Evolutionary conservation across 2,888 invertebrate genomes (phyloP), one percentile per base, ranked within the genome.

Genomic region (Tenthredo distinguenda): DNA sequence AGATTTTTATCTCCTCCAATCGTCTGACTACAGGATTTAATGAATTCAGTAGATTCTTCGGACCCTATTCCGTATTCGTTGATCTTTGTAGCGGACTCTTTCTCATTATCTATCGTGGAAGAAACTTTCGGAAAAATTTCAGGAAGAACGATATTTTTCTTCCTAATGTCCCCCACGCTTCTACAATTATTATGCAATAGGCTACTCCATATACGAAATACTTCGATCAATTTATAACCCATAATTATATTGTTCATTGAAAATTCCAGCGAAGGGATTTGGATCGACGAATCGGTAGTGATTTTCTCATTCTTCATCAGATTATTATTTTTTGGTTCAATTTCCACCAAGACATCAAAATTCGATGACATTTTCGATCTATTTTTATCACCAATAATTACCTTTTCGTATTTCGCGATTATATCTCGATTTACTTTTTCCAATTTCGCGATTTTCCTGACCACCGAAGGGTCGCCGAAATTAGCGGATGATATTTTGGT

Each of bases 401-500:
- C 21, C 12, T 68, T 77, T 12, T 47, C 18, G n/a, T 47, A 65
- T 26, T 26, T 85, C 21, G 21, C 77, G 15, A 34, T 0, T 26
- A 85, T 31, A 43, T 85, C 76, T 0, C 77, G 47, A 21, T 77
- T 85, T 9, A 15, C 1, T 21, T 85, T 76, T 34, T 85, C 85
- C 4, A 85, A 50, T 3, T 79, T 79, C 2, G 21, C 40, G 12
- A 85, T 77, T 34, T 85, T 85, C 21, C 85, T 85, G 10, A 85
- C 85, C 15, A 85, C 85, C 18, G 18, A 58, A 65, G 79, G 85
- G 34, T 85, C 85, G 2, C 81, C 40, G 1, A 0, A 26, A 21
- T 15, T n/a, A 12, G 12, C 21, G 9, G 15, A 12, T 5, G 21
- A 34, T 15, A 72, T 40, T 65, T 47, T 79, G 0, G 65, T 68